A percentile compares a stretch with the other conserved stretches of the same genome.
These are phyloP conservation scores for Chaenocephalus aceratus DNA, from an alignment of 2,113 vertebrate species.

Conservation along the genomic window DNA sequence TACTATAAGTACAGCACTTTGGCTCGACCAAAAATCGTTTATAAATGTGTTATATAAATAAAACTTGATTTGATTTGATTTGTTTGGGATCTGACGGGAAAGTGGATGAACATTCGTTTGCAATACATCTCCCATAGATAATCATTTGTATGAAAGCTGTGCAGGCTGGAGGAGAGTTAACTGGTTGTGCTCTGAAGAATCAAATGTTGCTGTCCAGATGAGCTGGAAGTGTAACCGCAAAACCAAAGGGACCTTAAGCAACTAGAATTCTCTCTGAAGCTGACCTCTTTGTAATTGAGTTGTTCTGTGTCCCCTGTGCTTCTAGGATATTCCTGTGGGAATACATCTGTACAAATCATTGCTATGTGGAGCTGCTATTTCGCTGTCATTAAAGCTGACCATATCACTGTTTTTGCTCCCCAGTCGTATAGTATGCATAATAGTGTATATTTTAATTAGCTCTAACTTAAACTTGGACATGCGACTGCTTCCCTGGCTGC, in stretches of 20 bases:
- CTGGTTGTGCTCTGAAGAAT: neutral
- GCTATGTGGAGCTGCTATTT: neutral
- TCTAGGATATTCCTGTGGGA: neutral
- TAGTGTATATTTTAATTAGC: neutral
- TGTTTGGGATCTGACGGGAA: neutral
- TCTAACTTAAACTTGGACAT: neutral
- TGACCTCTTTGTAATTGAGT: too few relatives aligned
- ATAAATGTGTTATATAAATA: too few relatives aligned
- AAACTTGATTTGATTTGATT: too few relatives aligned
- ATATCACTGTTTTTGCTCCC: neutral
- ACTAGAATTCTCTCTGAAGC: neutral
- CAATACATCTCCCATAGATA: neutral
- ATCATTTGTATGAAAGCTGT: constrained; percentile 7
- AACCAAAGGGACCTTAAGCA: neutral
- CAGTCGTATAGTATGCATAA: neutral
- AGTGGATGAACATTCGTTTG: constrained; percentile 15
- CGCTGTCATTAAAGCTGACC: neutral
- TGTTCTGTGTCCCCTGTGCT: neutral
- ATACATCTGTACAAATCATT: neutral
- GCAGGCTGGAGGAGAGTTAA: neutral
- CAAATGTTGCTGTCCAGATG: neutral
- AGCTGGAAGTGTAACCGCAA: neutral
- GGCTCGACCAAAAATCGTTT: too few relatives aligned
- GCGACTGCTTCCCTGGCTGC: too few relatives aligned
- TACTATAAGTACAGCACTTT: too few relatives aligned